A percentile compares a stretch with the other conserved stretches of the same genome.
phyloP scores from a whole-genome alignment of 2,797 vertebrate species.

The Chloroceryle amazona region DNA sequence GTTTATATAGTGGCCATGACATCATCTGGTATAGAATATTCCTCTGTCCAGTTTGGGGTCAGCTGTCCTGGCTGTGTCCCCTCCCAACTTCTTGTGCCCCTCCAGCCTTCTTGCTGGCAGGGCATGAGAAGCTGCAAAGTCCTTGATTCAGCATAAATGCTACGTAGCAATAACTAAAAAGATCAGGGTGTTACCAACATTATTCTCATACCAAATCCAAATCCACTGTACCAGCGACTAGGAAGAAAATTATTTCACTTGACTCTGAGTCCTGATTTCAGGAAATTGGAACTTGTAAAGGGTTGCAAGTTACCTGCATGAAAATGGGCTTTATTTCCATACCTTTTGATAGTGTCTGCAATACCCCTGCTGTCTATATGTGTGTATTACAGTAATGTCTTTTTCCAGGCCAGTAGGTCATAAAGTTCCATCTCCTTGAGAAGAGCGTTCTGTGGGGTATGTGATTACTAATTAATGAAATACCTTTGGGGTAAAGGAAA shows the following conservation, averaged over 20 bases:
- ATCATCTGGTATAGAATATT: not conserved
- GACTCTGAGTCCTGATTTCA: not conserved
- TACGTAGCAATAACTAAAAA: not conserved
- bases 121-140: not conserved
- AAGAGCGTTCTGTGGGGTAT: not conserved
- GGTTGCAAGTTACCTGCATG: not conserved
- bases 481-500: slow-evolving; percentile 29
- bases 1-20: not conserved
- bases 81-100: not conserved
- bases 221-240: not conserved
- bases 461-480: slow-evolving; percentile 57
- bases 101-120: not conserved
- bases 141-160: not conserved
- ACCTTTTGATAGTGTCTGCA: not conserved
- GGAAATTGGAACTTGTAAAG: not conserved
- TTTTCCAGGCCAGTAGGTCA: slow-evolving; percentile 49
- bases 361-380: not conserved
- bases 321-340: not conserved
- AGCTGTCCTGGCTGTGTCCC: not conserved
- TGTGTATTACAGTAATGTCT: not conserved
- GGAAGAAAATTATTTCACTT: not conserved
- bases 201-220: not conserved
- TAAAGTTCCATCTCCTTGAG: not conserved
- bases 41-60: not conserved
- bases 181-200: not conserved